phyloP scores from a whole-genome alignment of 92 coral and sea anemone genomes.

The Siderastrea radians region DNA sequence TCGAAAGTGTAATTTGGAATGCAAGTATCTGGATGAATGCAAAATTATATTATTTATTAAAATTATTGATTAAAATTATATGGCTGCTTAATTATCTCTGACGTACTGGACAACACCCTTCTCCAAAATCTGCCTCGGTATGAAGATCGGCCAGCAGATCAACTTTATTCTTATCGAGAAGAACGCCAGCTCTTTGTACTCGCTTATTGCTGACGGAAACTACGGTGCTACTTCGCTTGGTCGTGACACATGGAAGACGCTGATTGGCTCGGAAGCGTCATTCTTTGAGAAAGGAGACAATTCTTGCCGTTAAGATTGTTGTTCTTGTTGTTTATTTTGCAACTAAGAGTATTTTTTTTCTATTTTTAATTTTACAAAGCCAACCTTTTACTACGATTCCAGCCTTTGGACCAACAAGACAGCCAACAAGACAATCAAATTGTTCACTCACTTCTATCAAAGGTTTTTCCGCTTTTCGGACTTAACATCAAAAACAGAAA shows the following conservation, averaged over 20 bases:
- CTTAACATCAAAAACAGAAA: too few species aligned
- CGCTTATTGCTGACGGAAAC: constrained; percentile 21
- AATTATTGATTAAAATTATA: too few species aligned
- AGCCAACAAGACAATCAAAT: background rate
- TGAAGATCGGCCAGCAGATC: background rate
- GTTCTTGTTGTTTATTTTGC: too few species aligned
- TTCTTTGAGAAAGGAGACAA: background rate
- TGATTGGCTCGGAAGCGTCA: constrained; percentile 6
- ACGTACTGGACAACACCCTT: constrained; percentile 8
- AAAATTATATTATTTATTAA: too few species aligned
- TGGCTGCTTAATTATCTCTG: background rate
- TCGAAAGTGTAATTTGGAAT: too few species aligned
- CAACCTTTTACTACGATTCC: background rate
- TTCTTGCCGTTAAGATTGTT: too few species aligned
- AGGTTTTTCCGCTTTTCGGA: too few species aligned
- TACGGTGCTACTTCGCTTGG: constrained; percentile 20
- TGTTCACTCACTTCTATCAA: too few species aligned
- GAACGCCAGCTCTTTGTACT: background rate
- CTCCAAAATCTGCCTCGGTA: background rate
- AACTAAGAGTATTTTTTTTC: too few species aligned
- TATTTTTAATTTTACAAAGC: background rate
- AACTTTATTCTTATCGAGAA: background rate
- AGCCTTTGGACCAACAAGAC: background rate
- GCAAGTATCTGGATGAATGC: too few species aligned
- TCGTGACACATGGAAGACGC: background rate